Evolutionary conservation across 2,888 invertebrate species (phyloP).

Genomic region (Mamestra brassicae): DNA sequence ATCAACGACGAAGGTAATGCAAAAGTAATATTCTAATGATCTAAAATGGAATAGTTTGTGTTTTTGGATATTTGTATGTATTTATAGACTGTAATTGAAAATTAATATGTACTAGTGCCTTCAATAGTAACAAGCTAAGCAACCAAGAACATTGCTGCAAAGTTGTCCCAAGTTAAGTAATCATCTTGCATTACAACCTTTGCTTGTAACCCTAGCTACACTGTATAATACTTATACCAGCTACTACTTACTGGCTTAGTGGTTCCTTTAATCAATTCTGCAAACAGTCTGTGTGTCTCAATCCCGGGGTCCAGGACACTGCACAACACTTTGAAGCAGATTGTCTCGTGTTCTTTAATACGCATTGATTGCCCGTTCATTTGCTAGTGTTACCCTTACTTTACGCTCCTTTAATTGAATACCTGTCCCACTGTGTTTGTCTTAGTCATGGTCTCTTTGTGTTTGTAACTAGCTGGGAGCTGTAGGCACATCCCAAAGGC

Average conservation of each 20-base stretch:
- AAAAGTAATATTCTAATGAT: background rate
- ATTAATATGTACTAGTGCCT: no score
- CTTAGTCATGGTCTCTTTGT: slow-evolving; percentile 22
- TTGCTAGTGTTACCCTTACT: background rate
- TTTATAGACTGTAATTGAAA: no score
- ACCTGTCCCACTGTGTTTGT: slow-evolving; percentile 11
- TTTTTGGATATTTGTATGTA: no score
- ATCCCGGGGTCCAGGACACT: background rate
- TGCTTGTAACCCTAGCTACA: no score
- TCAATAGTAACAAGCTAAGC: no score
- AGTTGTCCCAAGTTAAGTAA: no score
- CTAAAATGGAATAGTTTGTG: background rate
- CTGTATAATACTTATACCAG: no score
- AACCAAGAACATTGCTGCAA: no score
- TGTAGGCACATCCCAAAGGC: background rate
- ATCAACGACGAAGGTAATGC: slow-evolving; percentile 2
- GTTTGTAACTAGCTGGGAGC: slow-evolving; percentile 10
- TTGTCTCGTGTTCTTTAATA: background rate
- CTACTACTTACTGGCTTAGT: no score
- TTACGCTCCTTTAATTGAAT: slow-evolving; percentile 22
- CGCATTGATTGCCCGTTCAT: background rate
- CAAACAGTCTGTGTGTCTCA: background rate
- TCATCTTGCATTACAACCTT: no score
- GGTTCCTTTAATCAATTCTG: background rate
- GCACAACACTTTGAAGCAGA: background rate